These are phyloP conservation scores for Astatotilapia flaviijosephi DNA, from an alignment of 2,113 vertebrate species.

Conservation along the genomic window DNA sequence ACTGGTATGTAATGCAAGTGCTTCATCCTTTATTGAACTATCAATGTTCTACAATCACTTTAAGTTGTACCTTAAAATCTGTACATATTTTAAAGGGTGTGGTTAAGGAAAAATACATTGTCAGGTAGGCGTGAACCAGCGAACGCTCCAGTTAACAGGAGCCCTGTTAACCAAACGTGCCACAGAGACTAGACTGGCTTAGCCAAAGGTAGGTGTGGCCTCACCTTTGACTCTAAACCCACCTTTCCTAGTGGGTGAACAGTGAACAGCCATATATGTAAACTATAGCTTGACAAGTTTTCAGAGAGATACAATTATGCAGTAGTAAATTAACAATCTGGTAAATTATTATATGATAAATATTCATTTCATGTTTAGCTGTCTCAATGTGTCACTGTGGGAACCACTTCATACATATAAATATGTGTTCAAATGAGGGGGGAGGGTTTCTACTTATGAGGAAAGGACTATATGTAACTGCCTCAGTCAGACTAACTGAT, in stretches of 20 bases:
- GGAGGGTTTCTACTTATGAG: neutral
- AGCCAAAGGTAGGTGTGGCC: accelerated
- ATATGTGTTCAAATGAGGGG: neutral
- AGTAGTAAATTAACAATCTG: neutral
- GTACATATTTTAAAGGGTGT: neutral
- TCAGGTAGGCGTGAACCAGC: neutral
- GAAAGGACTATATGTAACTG: neutral
- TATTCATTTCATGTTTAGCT: neutral
- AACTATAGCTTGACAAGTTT: neutral
- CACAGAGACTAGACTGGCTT: neutral
- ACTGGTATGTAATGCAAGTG: neutral
- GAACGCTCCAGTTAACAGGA: neutral
- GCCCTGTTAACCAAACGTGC: neutral
- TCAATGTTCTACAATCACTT: neutral
- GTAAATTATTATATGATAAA: neutral
- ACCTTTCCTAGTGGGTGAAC: neutral
- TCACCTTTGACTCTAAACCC: neutral
- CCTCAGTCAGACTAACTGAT: neutral
- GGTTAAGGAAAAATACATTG: neutral
- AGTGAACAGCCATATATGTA: neutral
- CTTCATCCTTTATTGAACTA: neutral
- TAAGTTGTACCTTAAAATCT: neutral
- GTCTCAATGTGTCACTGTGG: neutral
- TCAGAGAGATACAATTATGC: neutral
- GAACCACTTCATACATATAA: neutral